These are phyloP conservation scores for Brachionichthys hirsutus DNA, from an alignment of 2,113 vertebrate species.

Conservation along the genomic window DNA sequence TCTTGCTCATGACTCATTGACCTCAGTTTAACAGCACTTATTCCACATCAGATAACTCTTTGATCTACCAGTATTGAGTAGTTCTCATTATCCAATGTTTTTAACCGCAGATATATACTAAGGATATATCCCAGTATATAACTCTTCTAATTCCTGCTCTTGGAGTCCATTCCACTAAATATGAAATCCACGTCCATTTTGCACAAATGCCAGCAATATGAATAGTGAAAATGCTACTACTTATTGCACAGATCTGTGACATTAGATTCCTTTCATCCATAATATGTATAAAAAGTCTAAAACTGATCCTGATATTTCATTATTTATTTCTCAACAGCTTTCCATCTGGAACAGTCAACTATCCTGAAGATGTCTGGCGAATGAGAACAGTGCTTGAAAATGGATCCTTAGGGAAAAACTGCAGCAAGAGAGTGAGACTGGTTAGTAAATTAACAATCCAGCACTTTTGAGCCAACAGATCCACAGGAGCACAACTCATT, in stretches of 20 bases:
- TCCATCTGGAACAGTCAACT: conserved; percentile 22
- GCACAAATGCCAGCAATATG: conserved; percentile 24
- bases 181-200: conserved; percentile 35
- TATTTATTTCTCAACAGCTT: conserved; percentile 31
- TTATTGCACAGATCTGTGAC: too few relatives aligned
- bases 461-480: conserved; percentile 34
- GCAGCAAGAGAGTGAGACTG: conserved; percentile 26
- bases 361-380: conserved; percentile 45
- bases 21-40: conserved; percentile 47
- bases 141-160: conserved; percentile 32
- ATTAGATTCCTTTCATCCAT: too few relatives aligned
- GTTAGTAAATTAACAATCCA: conserved; percentile 46
- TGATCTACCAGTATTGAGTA: conserved; percentile 11
- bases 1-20: conserved; percentile 29
- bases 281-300: neutral
- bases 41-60: conserved; percentile 15
- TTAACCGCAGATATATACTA: conserved; percentile 56
- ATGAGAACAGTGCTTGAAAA: conserved; percentile 30
- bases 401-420: conserved; percentile 53
- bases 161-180: conserved; percentile 17
- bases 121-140: conserved; percentile 48
- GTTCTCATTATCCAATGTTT: conserved; percentile 28
- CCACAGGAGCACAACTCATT: conserved; percentile 39
- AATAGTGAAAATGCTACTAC: neutral
- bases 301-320: too few relatives aligned